phyloP scores from a whole-genome alignment of 53 echinoderm and acorn worm species.

The Holothuria scabra region DNA sequence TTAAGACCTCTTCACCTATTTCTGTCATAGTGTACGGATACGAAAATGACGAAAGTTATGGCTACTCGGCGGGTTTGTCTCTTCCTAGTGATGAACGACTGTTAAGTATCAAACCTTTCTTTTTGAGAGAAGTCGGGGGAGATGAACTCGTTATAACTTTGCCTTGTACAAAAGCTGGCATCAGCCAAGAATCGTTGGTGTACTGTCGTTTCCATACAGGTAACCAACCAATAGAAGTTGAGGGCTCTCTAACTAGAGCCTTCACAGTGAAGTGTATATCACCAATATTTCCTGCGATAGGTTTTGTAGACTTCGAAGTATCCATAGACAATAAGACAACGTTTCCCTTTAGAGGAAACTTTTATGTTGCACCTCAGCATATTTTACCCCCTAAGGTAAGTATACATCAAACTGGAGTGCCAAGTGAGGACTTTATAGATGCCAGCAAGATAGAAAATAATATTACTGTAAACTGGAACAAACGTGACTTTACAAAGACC shows the following conservation, averaged over 20 bases:
- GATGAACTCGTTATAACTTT: constrained; percentile 54
- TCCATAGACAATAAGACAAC: constrained; percentile 53
- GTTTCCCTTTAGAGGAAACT: constrained; percentile 57
- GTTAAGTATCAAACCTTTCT: constrained; percentile 51
- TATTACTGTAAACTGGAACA: no score
- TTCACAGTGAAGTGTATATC: constrained; percentile 57
- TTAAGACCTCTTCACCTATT: constrained; percentile 48
- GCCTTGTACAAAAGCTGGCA: constrained; percentile 48
- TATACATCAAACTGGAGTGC: constrained; percentile 20
- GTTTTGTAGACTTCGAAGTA: constrained; percentile 46
- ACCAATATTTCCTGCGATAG: constrained; percentile 50
- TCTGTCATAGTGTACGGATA: constrained; percentile 73
- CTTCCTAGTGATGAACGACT: constrained; percentile 52
- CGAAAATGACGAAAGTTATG: constrained; percentile 58
- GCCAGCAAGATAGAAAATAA: no score
- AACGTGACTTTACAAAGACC: no score
- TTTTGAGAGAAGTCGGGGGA: constrained; percentile 67
- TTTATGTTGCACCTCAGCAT: constrained; percentile 63
- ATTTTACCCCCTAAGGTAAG: constrained; percentile 37
- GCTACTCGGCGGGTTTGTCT: constrained; percentile 69
- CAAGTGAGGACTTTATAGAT: no score
- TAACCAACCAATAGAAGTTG: no score
- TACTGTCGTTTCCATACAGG: no score
- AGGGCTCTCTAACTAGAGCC: constrained; percentile 8
- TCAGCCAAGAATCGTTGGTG: no score